Conservation (phyloP, 2,113 vertebrate genomes). For the Carollia perspicillata region DNA sequence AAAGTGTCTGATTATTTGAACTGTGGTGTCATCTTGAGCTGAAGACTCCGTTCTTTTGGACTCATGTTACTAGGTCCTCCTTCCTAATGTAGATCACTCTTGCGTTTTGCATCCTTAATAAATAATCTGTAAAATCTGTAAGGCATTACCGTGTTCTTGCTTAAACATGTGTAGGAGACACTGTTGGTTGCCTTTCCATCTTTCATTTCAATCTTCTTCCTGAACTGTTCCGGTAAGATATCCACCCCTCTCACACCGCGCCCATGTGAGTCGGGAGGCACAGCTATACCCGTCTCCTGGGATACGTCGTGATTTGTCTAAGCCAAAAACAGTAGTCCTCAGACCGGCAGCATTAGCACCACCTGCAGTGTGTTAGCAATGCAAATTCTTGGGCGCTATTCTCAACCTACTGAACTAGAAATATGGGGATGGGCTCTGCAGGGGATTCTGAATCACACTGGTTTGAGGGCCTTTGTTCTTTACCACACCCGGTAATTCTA, state of each 20-base stretch:
- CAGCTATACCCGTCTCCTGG: not conserved
- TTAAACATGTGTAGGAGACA: not conserved
- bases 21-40: not conserved
- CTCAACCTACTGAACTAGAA: not conserved
- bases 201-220: not conserved
- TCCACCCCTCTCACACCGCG: not conserved
- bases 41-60: not conserved
- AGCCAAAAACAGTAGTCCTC: not conserved
- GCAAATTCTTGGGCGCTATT: not conserved
- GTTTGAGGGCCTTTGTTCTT: not conserved
- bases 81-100: not conserved
- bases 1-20: not conserved
- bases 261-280: not conserved
- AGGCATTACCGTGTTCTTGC: not conserved
- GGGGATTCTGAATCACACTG: not conserved
- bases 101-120: not conserved
- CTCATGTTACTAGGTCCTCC: not conserved
- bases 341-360: not conserved
- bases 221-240: not conserved
- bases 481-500: not conserved
- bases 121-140: not conserved
- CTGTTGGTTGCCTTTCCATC: not conserved
- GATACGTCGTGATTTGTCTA: not conserved
- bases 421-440: not conserved
- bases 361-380: not conserved